phyloP scores from a whole-genome alignment of 2,888 invertebrate genomes.

The Altica lythri region DNA sequence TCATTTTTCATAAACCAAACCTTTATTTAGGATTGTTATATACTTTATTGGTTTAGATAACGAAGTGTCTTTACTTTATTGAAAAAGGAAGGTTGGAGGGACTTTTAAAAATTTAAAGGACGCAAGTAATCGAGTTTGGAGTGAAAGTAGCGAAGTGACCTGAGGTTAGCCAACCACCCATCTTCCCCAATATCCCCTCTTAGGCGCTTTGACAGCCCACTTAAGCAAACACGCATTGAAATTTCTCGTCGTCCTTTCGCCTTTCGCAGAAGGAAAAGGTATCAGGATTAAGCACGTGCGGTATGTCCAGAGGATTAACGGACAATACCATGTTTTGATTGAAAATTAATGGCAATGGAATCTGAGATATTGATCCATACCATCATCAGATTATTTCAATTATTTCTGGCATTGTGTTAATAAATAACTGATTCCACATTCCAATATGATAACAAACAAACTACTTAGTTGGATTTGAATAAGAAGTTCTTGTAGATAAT shows the following conservation, averaged over 20 bases:
- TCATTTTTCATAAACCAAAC: too few relatives aligned
- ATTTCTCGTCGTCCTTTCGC: slow-evolving; percentile 31
- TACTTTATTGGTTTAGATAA: too few relatives aligned
- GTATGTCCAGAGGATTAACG: slow-evolving; percentile 48
- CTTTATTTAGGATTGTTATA: too few relatives aligned
- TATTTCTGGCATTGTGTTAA: too few relatives aligned
- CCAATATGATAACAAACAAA: too few relatives aligned
- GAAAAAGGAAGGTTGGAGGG: slow-evolving; percentile 25
- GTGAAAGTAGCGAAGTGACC: slow-evolving; percentile 42
- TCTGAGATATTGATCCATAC: slow-evolving; percentile 10
- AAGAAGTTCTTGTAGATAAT: too few relatives aligned
- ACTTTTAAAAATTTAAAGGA: slow-evolving; percentile 39
- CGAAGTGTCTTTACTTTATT: not conserved
- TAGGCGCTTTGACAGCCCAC: slow-evolving; percentile 21
- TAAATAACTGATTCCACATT: too few relatives aligned
- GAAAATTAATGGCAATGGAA: slow-evolving; percentile 49
- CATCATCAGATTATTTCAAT: too few relatives aligned
- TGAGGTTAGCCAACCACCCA: slow-evolving; percentile 36
- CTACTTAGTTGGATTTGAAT: too few relatives aligned
- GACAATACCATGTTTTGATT: slow-evolving; percentile 50
- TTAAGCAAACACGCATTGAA: slow-evolving; percentile 42
- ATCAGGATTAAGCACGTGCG: slow-evolving; percentile 41
- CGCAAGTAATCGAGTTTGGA: slow-evolving; percentile 46
- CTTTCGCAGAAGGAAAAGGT: slow-evolving; percentile 36
- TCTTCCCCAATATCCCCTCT: slow-evolving; percentile 12